A percentile compares a stretch with the other conserved stretches of the same genome.
Evolutionary conservation across 2,888 invertebrate species (phyloP).

Genomic region (Macaria notata): DNA sequence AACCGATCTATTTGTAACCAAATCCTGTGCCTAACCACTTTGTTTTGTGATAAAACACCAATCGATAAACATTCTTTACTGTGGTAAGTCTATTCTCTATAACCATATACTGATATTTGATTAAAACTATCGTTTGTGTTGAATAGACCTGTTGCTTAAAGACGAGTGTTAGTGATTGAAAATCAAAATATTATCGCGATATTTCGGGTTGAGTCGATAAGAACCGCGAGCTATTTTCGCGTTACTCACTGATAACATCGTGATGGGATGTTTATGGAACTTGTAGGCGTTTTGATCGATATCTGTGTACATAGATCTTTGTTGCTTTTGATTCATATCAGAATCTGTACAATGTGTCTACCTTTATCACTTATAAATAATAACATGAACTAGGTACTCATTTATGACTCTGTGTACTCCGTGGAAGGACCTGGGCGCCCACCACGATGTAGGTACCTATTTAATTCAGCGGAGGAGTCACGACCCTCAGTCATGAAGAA

Average conservation of each 20-base stretch:
- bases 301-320: no score
- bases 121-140: no score
- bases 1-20: conserved; percentile 4
- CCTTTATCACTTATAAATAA: no score
- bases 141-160: conserved; percentile 16
- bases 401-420: no score
- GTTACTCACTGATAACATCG: conserved; percentile 8
- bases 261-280: conserved; percentile 11
- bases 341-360: no score
- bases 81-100: conserved; percentile 14
- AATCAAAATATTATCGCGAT: conserved; percentile 15
- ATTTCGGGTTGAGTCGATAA: conserved; percentile 9
- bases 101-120: neutral
- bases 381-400: no score
- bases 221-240: conserved; percentile 1
- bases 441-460: no score
- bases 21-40: conserved; percentile 5
- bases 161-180: conserved; percentile 1
- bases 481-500: no score
- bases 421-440: no score
- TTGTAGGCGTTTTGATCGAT: conserved; percentile 7
- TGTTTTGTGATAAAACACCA: conserved; percentile 19
- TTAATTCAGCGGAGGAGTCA: no score
- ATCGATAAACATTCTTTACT: conserved; percentile 12
- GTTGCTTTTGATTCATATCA: no score